Evolutionary conservation across 2,797 vertebrate genomes (phyloP).

Genomic region (Scleropages formosus): DNA sequence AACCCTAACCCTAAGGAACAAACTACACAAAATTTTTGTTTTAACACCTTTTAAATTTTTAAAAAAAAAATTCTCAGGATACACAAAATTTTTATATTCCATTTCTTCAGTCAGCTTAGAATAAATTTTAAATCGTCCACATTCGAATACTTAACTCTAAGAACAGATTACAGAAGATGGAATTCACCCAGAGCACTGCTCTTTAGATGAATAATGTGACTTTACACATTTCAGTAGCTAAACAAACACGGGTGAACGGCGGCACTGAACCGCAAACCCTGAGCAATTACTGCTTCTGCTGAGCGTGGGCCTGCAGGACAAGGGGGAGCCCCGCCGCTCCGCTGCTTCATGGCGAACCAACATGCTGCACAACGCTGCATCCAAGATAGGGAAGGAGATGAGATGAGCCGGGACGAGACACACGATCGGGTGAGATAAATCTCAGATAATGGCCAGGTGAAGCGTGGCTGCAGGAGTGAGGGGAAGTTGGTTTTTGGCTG

Average conservation of each 20-base stretch:
- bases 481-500: conserved; percentile 7
- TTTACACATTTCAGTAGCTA: conserved; percentile 42
- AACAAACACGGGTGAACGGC: conserved; percentile 45
- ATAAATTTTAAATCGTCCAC: too few relatives aligned
- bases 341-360: too few relatives aligned
- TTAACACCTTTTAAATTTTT: too few relatives aligned
- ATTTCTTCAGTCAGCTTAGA: too few relatives aligned
- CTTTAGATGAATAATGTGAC: conserved; percentile 48
- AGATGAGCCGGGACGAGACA: not conserved
- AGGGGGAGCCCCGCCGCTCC: too few relatives aligned
- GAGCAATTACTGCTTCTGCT: conserved; percentile 29
- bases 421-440: conserved; percentile 33
- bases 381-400: conserved; percentile 25
- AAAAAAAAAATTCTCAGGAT: too few relatives aligned
- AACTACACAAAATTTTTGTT: too few relatives aligned
- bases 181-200: too few relatives aligned
- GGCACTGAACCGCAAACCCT: conserved; percentile 38
- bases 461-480: conserved; percentile 42
- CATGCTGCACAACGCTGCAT: not conserved
- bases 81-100: too few relatives aligned
- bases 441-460: conserved; percentile 43
- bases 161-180: too few relatives aligned
- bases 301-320: conserved; percentile 14
- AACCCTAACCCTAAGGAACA: too few relatives aligned
- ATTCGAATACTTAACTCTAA: too few relatives aligned